phyloP scores from a whole-genome alignment of 2,797 vertebrate species.

The Trichosurus vulpecula region DNA sequence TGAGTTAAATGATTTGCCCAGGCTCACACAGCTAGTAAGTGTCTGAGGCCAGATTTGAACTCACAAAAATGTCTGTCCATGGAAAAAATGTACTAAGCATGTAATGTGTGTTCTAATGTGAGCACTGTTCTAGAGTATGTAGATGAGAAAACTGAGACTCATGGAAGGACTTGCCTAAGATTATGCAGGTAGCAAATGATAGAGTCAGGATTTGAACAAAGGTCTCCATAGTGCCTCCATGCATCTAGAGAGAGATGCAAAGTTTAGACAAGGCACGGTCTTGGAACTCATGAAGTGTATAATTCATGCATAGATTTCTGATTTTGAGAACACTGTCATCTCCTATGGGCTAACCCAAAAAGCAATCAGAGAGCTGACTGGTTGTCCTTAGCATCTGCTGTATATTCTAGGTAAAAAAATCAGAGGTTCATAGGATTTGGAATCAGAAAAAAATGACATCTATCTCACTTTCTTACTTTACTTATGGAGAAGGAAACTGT shows the following conservation, averaged over 20 bases:
- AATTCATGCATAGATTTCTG: too few species aligned
- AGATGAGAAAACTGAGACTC: background rate
- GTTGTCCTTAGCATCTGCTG: background rate
- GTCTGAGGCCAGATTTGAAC: background rate
- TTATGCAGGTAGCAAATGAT: background rate
- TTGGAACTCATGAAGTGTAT: background rate
- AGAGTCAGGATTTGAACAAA: background rate
- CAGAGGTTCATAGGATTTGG: background rate
- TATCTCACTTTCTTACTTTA: background rate
- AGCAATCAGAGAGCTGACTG: background rate
- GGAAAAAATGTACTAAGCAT: background rate
- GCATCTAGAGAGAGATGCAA: background rate
- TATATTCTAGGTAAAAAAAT: background rate
- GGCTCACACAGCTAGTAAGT: background rate
- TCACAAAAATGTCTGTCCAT: background rate
- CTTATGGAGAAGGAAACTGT: background rate
- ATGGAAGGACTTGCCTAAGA: background rate
- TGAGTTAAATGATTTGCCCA: background rate
- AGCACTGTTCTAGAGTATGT: background rate
- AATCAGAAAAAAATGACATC: background rate
- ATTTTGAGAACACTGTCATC: background rate
- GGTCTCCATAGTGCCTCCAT: background rate
- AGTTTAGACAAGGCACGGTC: background rate
- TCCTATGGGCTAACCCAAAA: background rate
- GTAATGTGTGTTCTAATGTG: background rate